Evolutionary conservation across 2,113 vertebrate species (phyloP).

Genomic region (Salvelinus namaycush): DNA sequence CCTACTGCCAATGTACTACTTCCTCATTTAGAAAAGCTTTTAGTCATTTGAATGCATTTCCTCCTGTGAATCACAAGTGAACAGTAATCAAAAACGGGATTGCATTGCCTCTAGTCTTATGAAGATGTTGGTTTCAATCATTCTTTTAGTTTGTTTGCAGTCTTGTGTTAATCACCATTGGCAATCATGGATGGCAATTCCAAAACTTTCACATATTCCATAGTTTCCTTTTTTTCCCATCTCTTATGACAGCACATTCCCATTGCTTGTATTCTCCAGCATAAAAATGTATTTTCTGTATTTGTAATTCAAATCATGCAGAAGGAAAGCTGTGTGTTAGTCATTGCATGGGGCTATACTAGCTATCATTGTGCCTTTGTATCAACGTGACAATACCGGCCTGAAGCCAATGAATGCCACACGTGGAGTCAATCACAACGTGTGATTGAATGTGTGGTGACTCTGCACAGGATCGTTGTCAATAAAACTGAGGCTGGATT

Average conservation of each 20-base stretch:
- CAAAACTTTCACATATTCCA: constrained; percentile 6
- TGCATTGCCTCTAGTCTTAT: background rate
- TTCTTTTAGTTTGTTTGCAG: too few relatives aligned
- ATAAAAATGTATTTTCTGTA: constrained; percentile 23
- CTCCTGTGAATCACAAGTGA: too few relatives aligned
- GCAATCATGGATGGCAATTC: background rate
- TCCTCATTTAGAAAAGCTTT: constrained; percentile 8
- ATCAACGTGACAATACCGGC: constrained; percentile 75
- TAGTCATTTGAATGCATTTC: background rate
- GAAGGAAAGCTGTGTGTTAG: constrained; percentile 26
- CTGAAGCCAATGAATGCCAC: constrained; percentile 57
- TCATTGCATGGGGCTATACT: constrained; percentile 44
- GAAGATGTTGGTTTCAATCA: too few relatives aligned
- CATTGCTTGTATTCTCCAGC: constrained; percentile 19
- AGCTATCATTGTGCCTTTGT: constrained; percentile 59
- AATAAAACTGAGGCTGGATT: constrained; percentile 44
- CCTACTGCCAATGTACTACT: background rate
- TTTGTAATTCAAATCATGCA: constrained; percentile 13
- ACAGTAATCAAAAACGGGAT: too few relatives aligned
- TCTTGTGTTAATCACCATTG: too few relatives aligned
- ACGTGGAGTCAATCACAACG: constrained; percentile 44
- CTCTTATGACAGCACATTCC: constrained; percentile 19
- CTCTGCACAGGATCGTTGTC: constrained; percentile 63
- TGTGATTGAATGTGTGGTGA: constrained; percentile 37
- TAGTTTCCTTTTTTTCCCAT: constrained; percentile 15